Evolutionary conservation across 1,140 invertebrate genomes (phyloP).

Genomic region (Andrena cerasifolii): DNA sequence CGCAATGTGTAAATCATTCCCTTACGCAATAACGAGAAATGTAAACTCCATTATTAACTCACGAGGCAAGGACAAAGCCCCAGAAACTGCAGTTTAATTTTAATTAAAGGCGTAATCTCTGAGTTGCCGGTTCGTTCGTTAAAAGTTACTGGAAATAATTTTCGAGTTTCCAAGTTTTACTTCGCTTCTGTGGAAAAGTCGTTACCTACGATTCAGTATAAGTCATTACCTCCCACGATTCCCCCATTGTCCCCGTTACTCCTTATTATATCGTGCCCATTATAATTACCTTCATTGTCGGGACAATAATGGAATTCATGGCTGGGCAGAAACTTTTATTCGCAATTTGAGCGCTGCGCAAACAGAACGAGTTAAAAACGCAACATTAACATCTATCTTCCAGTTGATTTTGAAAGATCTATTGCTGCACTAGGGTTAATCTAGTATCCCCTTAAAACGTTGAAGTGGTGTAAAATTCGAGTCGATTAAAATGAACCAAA

Average conservation of each 20-base stretch:
- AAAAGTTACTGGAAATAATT: constrained; percentile 34
- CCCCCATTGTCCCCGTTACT: constrained; percentile 24
- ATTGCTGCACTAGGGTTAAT: neutral
- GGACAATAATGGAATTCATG: constrained; percentile 20
- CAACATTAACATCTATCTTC: neutral
- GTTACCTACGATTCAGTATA: constrained; percentile 14
- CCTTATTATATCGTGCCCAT: constrained; percentile 33
- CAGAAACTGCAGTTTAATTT: too few species aligned
- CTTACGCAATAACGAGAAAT: too few species aligned
- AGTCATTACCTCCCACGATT: constrained; percentile 22
- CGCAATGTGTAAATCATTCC: too few species aligned
- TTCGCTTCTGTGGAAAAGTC: constrained; percentile 17
- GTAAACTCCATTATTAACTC: too few species aligned
- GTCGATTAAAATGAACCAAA: too few species aligned
- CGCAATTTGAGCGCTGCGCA: neutral
- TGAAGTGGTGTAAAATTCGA: neutral
- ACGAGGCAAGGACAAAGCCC: too few species aligned
- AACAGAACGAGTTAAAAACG: neutral
- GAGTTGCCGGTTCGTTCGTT: constrained; percentile 15
- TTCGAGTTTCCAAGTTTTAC: constrained; percentile 7
- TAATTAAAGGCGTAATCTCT: too few species aligned
- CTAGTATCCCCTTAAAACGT: neutral
- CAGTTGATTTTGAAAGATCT: too few species aligned
- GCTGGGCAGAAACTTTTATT: constrained; percentile 23
- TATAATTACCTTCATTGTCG: constrained; percentile 41